Conservation (phyloP, 2,888 invertebrate genomes). For the Heliconius hortense region DNA sequence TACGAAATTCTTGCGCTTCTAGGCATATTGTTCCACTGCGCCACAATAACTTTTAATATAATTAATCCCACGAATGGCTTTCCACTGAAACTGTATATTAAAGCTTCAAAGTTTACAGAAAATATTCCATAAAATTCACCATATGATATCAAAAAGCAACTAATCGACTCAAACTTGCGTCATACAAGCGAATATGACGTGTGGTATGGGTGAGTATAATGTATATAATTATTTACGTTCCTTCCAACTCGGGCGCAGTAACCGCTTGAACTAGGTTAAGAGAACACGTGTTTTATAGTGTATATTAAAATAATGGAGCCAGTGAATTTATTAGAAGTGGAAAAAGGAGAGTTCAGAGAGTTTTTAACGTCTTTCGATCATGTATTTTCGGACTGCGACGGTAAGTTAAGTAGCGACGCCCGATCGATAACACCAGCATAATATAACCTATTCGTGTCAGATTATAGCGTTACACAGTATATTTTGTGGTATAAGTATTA, state of each 20-base stretch:
- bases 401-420: slow-evolving; percentile 65
- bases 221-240: slow-evolving; percentile 51
- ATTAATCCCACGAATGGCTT: not conserved
- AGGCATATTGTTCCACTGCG: no score
- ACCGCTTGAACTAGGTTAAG: slow-evolving; percentile 53
- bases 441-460: not conserved
- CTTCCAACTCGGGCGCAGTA: slow-evolving; percentile 65
- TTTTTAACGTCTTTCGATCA: slow-evolving; percentile 86
- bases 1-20: no score
- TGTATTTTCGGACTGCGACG: slow-evolving; percentile 90
- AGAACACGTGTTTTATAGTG: slow-evolving; percentile 57
- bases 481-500: not conserved
- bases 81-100: not conserved
- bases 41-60: no score
- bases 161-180: not conserved
- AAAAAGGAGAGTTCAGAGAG: slow-evolving; percentile 67
- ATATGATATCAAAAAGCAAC: not conserved
- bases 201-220: not conserved
- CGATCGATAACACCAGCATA: slow-evolving; percentile 12
- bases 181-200: slow-evolving; percentile 9
- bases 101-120: not conserved
- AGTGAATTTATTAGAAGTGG: slow-evolving; percentile 68
- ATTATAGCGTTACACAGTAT: not conserved
- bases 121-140: not conserved
- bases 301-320: slow-evolving; percentile 48